Conservation (phyloP, 2,888 invertebrate genomes). For the Octodonta nipae region DNA sequence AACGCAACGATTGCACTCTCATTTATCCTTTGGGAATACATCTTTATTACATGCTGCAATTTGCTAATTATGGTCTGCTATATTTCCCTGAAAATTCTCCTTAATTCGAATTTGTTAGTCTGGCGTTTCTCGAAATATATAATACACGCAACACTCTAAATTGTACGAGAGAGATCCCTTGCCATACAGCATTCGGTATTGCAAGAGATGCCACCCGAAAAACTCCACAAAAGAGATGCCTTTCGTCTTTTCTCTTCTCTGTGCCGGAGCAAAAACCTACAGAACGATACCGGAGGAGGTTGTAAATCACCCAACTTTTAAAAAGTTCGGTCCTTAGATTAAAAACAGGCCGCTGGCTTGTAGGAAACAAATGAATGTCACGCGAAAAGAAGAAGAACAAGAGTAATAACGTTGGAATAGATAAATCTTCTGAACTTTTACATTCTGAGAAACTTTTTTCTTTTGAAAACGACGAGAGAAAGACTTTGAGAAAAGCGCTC, state of each 20-base stretch:
- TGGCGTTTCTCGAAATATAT: no score
- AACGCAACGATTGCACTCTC: no score
- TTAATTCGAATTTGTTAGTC: no score
- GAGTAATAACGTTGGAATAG: constrained; percentile 34
- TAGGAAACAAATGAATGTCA: constrained; percentile 36
- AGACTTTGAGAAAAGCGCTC: no score
- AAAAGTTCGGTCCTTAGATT: constrained; percentile 35
- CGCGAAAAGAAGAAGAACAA: constrained; percentile 31
- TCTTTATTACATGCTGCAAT: no score
- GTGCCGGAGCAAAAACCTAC: constrained; percentile 12
- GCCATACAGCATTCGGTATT: no score
- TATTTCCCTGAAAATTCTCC: no score
- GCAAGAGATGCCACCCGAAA: constrained; percentile 11
- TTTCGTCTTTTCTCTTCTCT: neutral
- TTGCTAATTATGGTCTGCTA: no score
- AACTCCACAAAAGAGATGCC: constrained; percentile 13
- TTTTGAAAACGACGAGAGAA: constrained; percentile 12
- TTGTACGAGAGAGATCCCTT: no score
- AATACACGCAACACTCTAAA: no score
- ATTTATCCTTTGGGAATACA: no score
- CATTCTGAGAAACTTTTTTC: constrained; percentile 21
- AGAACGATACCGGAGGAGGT: constrained; percentile 16
- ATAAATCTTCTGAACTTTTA: constrained; percentile 31
- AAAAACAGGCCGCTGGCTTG: constrained; percentile 37
- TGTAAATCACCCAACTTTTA: constrained; percentile 34